These are phyloP conservation scores for Falco novaeseelandiae DNA, from an alignment of 2,797 vertebrate genomes.

Conservation along the genomic window DNA sequence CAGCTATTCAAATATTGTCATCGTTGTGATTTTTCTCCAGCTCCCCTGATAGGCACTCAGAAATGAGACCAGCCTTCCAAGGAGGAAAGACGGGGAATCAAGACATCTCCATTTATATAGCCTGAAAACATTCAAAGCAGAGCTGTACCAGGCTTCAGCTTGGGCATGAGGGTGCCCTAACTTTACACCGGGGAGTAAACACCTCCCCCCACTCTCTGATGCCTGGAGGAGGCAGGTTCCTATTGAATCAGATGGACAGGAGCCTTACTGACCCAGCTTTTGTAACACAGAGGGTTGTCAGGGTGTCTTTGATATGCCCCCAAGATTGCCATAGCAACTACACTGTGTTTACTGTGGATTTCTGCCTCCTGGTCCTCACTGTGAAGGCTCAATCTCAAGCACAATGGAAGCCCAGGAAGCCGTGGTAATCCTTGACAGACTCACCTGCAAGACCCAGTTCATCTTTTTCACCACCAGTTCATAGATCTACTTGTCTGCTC, in stretches of 20 bases:
- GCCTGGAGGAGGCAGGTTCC: neutral
- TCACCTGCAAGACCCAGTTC: neutral
- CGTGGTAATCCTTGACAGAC: neutral
- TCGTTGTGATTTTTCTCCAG: constrained; percentile 14
- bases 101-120: neutral
- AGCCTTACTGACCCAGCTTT: neutral
- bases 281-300: neutral
- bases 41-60: neutral
- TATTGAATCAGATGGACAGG: neutral
- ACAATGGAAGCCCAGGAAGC: neutral
- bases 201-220: neutral
- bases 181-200: too few species aligned
- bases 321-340: neutral
- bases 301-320: neutral
- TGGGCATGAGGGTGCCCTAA: neutral
- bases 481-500: neutral
- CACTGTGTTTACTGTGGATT: neutral
- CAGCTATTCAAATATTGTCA: constrained; percentile 32
- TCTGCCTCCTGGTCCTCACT: neutral
- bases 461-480: neutral
- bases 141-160: neutral
- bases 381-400: neutral
- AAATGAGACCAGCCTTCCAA: neutral
- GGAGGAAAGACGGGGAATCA: neutral
- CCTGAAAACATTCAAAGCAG: neutral